Evolutionary conservation across 2,888 invertebrate genomes (phyloP).

Genomic region (Epirrhoe tristata): DNA sequence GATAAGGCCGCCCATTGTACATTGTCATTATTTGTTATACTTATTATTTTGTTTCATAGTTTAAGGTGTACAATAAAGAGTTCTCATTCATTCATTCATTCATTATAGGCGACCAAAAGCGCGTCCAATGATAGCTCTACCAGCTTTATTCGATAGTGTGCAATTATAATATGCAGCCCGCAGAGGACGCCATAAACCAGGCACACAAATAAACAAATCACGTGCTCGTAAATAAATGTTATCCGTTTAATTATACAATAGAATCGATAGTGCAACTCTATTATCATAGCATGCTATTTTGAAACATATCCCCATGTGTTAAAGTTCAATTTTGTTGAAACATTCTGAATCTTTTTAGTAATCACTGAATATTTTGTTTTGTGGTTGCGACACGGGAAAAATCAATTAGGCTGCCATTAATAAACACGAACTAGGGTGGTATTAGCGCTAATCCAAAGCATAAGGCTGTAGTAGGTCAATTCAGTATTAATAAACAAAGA

Average conservation of each 20-base stretch:
- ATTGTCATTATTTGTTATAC: too few species aligned
- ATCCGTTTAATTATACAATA: slow-evolving; percentile 21
- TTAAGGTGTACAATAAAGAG: too few species aligned
- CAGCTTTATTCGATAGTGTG: slow-evolving; percentile 17
- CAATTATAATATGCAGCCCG: slow-evolving; percentile 39
- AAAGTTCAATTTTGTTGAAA: neutral
- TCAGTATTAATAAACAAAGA: too few species aligned
- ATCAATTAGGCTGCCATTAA: too few species aligned
- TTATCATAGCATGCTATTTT: neutral
- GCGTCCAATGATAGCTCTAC: slow-evolving; percentile 8
- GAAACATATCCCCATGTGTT: neutral
- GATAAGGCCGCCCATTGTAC: too few species aligned
- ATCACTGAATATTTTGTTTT: neutral
- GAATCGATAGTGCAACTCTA: slow-evolving; percentile 4
- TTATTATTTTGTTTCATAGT: too few species aligned
- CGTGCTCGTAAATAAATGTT: slow-evolving; percentile 30
- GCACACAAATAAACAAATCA: slow-evolving; percentile 42
- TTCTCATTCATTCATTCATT: too few species aligned
- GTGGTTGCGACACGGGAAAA: neutral
- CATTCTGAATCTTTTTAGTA: neutral
- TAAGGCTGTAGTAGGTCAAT: too few species aligned
- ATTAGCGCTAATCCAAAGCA: too few species aligned
- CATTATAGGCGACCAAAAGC: slow-evolving; percentile 21
- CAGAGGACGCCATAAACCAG: slow-evolving; percentile 28
- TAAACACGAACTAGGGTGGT: too few species aligned